A percentile compares a stretch with the other conserved stretches of the same genome.
These are phyloP conservation scores for Leptinotarsa undecemlineata DNA, from an alignment of 1,140 invertebrate species.

Conservation along the genomic window DNA sequence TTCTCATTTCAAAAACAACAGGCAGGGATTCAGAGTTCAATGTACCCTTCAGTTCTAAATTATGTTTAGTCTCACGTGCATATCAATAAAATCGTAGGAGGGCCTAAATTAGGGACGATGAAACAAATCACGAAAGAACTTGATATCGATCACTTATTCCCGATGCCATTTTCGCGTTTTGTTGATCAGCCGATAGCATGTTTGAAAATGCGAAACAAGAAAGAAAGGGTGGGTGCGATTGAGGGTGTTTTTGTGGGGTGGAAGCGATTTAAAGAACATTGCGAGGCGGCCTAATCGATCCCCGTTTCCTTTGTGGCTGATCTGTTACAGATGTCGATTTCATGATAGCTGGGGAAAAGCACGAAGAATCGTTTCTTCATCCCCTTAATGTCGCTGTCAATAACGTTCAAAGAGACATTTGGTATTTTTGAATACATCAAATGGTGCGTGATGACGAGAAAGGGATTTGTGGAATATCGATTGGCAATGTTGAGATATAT, in stretches of 20 bases:
- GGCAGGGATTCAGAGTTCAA: neutral
- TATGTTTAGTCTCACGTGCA: neutral
- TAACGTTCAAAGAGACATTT: slow-evolving; percentile 39
- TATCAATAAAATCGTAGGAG: neutral
- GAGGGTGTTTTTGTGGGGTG: slow-evolving; percentile 27
- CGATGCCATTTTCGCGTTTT: slow-evolving; percentile 17
- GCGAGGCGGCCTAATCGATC: slow-evolving; percentile 27
- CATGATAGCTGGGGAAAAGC: slow-evolving; percentile 40
- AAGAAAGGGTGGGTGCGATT: slow-evolving; percentile 15
- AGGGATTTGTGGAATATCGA: slow-evolving; percentile 1
- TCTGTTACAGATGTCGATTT: slow-evolving; percentile 51
- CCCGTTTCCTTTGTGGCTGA: slow-evolving; percentile 40
- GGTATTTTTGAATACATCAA: slow-evolving; percentile 5
- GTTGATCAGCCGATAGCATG: slow-evolving; percentile 28
- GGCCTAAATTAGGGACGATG: neutral
- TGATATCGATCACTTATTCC: slow-evolving; percentile 6
- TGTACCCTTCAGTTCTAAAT: neutral
- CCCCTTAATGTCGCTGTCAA: slow-evolving; percentile 46
- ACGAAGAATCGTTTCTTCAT: slow-evolving; percentile 35
- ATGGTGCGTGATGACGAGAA: neutral
- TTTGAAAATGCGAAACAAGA: slow-evolving; percentile 19
- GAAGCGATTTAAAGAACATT: slow-evolving; percentile 30
- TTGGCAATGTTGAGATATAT: neutral
- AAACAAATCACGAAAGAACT: slow-evolving; percentile 11
- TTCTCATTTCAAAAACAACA: too few species aligned